These are phyloP conservation scores for Mactra quadrangularis DNA, from an alignment of 1,140 invertebrate species.

Conservation along the genomic window DNA sequence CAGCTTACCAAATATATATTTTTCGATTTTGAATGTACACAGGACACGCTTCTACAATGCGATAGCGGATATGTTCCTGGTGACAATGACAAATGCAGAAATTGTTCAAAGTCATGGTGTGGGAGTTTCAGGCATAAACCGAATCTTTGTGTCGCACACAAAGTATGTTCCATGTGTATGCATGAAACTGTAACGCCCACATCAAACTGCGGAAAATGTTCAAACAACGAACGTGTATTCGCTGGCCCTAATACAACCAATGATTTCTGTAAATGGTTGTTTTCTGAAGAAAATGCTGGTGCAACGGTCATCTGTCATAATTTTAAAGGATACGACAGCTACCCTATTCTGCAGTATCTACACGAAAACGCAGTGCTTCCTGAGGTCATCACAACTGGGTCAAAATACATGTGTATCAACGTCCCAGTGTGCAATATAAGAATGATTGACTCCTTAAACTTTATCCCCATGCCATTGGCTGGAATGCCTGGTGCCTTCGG, in stretches of 20 bases:
- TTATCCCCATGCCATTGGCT: constrained; percentile 20
- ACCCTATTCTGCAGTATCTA: constrained; percentile 31
- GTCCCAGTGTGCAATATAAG: neutral
- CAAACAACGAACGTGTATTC: neutral
- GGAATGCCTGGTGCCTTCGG: constrained; percentile 49
- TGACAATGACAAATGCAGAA: too few relatives aligned
- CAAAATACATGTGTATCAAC: constrained; percentile 18
- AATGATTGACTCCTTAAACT: constrained; percentile 28
- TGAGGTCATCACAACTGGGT: constrained; percentile 1
- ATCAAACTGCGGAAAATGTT: neutral
- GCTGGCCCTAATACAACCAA: neutral
- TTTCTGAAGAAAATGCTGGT: constrained; percentile 42
- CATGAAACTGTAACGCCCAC: neutral
- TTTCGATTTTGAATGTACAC: constrained; percentile 21
- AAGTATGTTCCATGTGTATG: constrained; percentile 14
- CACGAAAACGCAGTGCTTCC: constrained; percentile 14
- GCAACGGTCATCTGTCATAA: constrained; percentile 25
- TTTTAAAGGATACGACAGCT: constrained; percentile 27
- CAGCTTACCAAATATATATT: neutral
- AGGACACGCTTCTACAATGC: neutral
- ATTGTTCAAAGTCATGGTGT: too few relatives aligned
- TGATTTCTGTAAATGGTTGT: constrained; percentile 12
- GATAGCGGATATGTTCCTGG: neutral
- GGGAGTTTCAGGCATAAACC: constrained; percentile 7
- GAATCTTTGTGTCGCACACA: constrained; percentile 16